Base-by-base conservation (phyloP, 2,113 vertebrate species). In the Conger conger region DNA sequence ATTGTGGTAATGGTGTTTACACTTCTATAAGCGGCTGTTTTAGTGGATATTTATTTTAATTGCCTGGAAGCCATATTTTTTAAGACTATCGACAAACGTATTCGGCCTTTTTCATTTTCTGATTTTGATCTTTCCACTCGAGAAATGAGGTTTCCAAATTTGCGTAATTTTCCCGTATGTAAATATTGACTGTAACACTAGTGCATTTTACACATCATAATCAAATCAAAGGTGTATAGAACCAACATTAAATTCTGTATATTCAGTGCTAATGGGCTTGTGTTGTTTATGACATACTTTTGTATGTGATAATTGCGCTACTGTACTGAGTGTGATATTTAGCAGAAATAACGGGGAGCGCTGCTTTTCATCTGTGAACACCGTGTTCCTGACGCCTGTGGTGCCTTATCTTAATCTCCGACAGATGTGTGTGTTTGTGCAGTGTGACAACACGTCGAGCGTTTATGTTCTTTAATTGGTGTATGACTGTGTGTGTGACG, bases 221-320 rank as follows among this genome's bases (percentile, higher is more conserved):
- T 23, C 23, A 63, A 63, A 23, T 63, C 57, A 63, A 63, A 27
- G 57, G 82, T 30, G 81, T 91, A 86, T 86, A 37, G 85, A 89
- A 15, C 27, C 80, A 38, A 88, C 93, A 85, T 87, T 90, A 88
- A 87, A 87, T 54, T 1, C 87, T 87, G 91, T 87, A 86, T 88
- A 91, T 94, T 90, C 82, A 45, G 86, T 0, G 86, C 92, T 95
- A 94, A 95, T 90, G 87, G 93, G 92, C 86, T 86, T 68, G 76
- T 89, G 89, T 91, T 94, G 92, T 94, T 94, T 94, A 91, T 92
- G 88, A 80, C 87, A 91, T 88, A 87, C 88, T 83, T 80, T 36
- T 85, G 86, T 85, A 86, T 89, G 93, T 91, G 91, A 93, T 93
- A 94, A 93, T 93, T 92, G 92, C 92, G 90, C 87, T 87, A 90